These are phyloP conservation scores for Drosophila bipectinata DNA, from an alignment of 1,140 invertebrate species.

Conservation along the genomic window DNA sequence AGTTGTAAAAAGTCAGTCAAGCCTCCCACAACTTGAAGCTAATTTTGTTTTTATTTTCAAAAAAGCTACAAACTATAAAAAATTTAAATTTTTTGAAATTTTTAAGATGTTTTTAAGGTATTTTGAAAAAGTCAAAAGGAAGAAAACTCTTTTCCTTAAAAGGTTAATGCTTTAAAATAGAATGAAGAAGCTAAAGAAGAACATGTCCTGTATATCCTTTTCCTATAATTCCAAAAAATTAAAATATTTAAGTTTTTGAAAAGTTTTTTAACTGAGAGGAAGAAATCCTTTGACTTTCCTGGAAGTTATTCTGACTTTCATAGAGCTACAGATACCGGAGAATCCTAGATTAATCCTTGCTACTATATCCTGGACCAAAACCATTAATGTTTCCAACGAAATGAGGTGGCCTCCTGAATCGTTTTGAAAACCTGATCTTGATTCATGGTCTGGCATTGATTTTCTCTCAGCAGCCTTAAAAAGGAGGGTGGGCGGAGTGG, in stretches of 20 bases:
- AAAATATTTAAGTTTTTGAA: neutral
- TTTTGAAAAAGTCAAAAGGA: too few species aligned
- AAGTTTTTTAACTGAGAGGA: neutral
- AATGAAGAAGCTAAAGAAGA: too few species aligned
- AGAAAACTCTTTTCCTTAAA: too few species aligned
- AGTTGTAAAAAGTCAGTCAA: slow-evolving; percentile 70
- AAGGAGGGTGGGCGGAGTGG: slow-evolving; percentile 32
- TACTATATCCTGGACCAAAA: neutral
- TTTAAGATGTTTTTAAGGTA: too few species aligned
- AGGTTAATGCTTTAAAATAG: too few species aligned
- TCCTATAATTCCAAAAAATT: too few species aligned
- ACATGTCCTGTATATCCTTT: too few species aligned
- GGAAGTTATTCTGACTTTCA: neutral
- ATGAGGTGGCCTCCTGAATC: slow-evolving; percentile 20
- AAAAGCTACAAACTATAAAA: neutral
- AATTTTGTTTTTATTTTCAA: neutral
- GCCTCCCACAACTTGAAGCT: slow-evolving; percentile 49
- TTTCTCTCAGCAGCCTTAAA: slow-evolving; percentile 65
- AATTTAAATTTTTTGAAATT: too few species aligned
- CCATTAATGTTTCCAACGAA: slow-evolving; percentile 16
- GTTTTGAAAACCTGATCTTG: slow-evolving; percentile 51
- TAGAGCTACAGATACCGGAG: neutral
- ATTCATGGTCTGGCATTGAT: slow-evolving; percentile 67
- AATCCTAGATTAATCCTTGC: neutral
- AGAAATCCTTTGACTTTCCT: neutral